Evolutionary conservation across 2,888 invertebrate genomes (phyloP), one percentile per base, ranked within the genome.

Genomic region (Scaptomyza polygonia): DNA sequence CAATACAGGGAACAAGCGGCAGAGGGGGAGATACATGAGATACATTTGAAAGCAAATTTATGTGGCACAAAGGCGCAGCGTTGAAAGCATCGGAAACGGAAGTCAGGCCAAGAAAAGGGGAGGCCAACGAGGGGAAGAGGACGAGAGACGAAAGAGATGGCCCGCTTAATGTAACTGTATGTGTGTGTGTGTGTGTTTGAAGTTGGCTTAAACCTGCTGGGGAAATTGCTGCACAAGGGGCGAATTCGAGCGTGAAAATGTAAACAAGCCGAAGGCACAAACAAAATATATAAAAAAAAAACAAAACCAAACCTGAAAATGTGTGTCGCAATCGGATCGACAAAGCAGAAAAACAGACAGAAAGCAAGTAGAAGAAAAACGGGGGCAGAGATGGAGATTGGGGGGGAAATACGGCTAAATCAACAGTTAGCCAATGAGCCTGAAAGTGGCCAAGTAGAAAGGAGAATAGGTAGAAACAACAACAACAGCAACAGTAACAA

Each of bases 371-470:
- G 21, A 5, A 21, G 0, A 14, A 6, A 6, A 18, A n/a, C n/a
- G 25, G 11, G 25, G 12, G 7, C 14, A 12, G 11, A 21, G 14
- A 25, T 30, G 14, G 34, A n/a, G 47, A 34, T 18, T 40, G 59
- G 25, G 43, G 52, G 39, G n/a, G n/a, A 5, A 55, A 53, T 42
- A 70, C 56, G 66, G 53, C 77, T 77, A 84, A 84, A 79, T 84
- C 84, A 84, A 84, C 84, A 87, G 84, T 86, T 84, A 87, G 80
- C 85, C 85, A 86, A 81, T 82, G 82, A 82, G 85, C 78, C 82
- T 76, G 81, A 80, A 82, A 86, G 70, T 70, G 67, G 53, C 55
- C 70, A 49, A 61, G 44, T 47, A 6, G 21, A 39, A 45, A 51
- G 30, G 47, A 56, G 70, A 53, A 47, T 39, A 45, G 44, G 40